These are phyloP conservation scores for Molorchus minor DNA, from an alignment of 2,888 invertebrate genomes.

Conservation along the genomic window DNA sequence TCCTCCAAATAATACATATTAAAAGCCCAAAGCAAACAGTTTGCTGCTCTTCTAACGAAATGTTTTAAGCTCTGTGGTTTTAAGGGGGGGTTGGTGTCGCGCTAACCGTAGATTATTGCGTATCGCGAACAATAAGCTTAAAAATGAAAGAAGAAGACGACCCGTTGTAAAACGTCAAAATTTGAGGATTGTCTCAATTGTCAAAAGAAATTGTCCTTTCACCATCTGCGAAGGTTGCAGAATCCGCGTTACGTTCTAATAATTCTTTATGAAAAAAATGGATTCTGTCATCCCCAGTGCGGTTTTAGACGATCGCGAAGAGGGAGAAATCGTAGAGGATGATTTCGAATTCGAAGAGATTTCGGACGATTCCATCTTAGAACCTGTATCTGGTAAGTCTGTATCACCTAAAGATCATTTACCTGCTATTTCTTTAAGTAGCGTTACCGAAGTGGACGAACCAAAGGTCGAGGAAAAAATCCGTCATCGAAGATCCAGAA, in stretches of 20 bases:
- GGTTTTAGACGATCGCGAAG: slow-evolving; percentile 50
- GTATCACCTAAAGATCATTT: slow-evolving; percentile 58
- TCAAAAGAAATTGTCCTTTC: background rate
- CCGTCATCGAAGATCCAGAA: slow-evolving; percentile 12
- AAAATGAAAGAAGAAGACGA: too few species aligned
- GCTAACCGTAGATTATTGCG: too few species aligned
- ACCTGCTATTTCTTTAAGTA: slow-evolving; percentile 62
- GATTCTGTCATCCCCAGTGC: slow-evolving; percentile 9
- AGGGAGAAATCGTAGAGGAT: slow-evolving; percentile 62
- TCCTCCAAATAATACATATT: too few species aligned
- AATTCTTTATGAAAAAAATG: slow-evolving; percentile 1
- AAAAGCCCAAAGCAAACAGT: too few species aligned
- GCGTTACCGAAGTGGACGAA: slow-evolving; percentile 53
- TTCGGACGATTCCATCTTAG: slow-evolving; percentile 59
- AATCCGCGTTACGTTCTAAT: slow-evolving; percentile 6
- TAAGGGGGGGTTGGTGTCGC: too few species aligned
- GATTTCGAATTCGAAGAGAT: slow-evolving; percentile 60
- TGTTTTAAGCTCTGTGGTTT: too few species aligned
- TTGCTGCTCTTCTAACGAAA: too few species aligned
- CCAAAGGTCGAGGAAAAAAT: slow-evolving; percentile 24
- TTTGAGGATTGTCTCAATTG: too few species aligned
- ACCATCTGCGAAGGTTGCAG: slow-evolving; percentile 4
- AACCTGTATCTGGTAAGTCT: slow-evolving; percentile 58
- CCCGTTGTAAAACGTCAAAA: too few species aligned
- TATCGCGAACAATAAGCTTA: too few species aligned